Evolutionary conservation across 2,888 invertebrate genomes (phyloP), one percentile per base, ranked within the genome.

Genomic region (Opisthograptis luteolata): DNA sequence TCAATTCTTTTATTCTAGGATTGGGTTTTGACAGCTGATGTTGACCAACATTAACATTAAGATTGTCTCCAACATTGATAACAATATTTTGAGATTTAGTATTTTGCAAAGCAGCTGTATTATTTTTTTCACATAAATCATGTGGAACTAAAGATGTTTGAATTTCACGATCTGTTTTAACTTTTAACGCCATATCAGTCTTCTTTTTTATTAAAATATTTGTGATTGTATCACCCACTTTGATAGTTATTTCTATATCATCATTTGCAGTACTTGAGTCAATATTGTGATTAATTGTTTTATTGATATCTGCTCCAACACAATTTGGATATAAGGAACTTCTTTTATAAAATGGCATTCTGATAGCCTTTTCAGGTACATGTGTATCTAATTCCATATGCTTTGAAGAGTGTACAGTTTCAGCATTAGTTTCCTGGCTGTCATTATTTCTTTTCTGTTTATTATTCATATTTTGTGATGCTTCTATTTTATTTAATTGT

Each of bases 171-270:
- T 89, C 85, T 42, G 74, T 71, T 45, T 79, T 80, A 15, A 84
- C 65, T 69, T 81, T 86, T n/a, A 85, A 58, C 49, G 82, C 68
- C 2, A 81, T 63, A 73, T 86, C 77, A 67, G 76, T 81, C 28
- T 79, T 70, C 50, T 85, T 84, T 53, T 82, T 82, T 53, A 89
- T 86, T 14, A 73, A 62, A 56, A 89, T 83, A 58, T 86, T 88
- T 37, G 88, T 76, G 25, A 83, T 44, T 17, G 78, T 83, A 56
- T 71, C 80, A 7, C 87, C 86, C 34, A 84, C 73, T 79, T 79
- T 87, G 20, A 90, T 85, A 10, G 81, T 78, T 37, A 90, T 87
- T 62, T 84, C 76, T 58, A 89, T 83, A 49, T 89, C 82, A 58
- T 87, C 84, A 51, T 50, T 46, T 17, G 69, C 51, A 52, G 64